Evolutionary conservation across 2,888 invertebrate genomes (phyloP).

Genomic region (Drosophila macrospina): DNA sequence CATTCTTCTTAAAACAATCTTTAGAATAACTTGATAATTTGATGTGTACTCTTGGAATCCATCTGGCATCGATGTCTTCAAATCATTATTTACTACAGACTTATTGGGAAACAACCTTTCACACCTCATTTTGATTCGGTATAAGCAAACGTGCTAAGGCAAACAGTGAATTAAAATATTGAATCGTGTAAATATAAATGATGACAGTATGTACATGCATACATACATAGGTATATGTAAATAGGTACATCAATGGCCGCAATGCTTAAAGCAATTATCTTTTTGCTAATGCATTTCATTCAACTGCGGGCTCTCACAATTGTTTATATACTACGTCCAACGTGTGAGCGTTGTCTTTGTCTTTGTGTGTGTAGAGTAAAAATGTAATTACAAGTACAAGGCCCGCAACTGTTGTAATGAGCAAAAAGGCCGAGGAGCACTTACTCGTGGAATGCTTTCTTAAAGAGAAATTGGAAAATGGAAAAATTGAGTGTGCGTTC

Average conservation of each 20-base stretch:
- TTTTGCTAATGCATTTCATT: constrained; percentile 33
- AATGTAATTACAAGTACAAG: constrained; percentile 56
- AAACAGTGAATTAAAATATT: too few species aligned
- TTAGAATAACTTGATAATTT: too few species aligned
- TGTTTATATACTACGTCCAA: constrained; percentile 2
- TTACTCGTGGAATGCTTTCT: constrained; percentile 46
- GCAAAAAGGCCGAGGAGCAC: constrained; percentile 55
- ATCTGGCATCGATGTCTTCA: too few species aligned
- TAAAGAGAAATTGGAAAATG: constrained; percentile 37
- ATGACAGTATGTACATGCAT: background rate
- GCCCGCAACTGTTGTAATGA: constrained; percentile 55
- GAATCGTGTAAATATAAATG: too few species aligned
- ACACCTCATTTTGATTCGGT: background rate
- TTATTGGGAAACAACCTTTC: background rate
- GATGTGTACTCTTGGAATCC: too few species aligned
- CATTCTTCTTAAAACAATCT: background rate
- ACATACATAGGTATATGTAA: background rate
- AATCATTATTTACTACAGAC: too few species aligned
- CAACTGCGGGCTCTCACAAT: constrained; percentile 27
- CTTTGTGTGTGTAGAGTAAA: constrained; percentile 16
- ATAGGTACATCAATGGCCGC: background rate
- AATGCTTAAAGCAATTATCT: constrained; percentile 49
- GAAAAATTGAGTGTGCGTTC: constrained; percentile 29
- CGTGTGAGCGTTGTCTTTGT: background rate
- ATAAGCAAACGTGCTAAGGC: too few species aligned